Evolutionary conservation across 1,140 invertebrate genomes (phyloP), one percentile per base, ranked within the genome.

Genomic region (Drosophila malerkotliana): DNA sequence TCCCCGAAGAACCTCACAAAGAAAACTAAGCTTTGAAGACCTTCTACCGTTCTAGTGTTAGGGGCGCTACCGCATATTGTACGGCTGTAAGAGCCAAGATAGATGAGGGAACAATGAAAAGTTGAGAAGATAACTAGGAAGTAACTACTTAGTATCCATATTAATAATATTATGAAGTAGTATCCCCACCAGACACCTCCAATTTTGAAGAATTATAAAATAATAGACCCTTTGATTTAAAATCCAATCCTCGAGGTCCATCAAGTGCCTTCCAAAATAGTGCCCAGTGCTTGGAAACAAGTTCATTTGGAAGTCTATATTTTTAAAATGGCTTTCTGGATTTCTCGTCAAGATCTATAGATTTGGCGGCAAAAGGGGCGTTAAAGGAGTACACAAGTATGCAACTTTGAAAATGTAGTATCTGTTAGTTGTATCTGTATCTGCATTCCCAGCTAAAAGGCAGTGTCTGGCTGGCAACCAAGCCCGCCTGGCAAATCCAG

Each of bases 401-500:
- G 44, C 44, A 45, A 21, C 2, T 18, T 15, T 9, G 15, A 45
- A 45, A 45, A 45, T 18, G 44, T 45, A 45, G 41, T 47, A 47
- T 47, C 24, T 10, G 41, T 4, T 32, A n/a, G 3, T 6, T 28
- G 6, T 28, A 28, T 28, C 26, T 21, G 54, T 30, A 66, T 55
- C 53, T 41, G 66, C 45, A 34, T 56, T 34, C 60, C 47, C 26
- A 24, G 26, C 26, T 39, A 47, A 7, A 8, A 7, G 14, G 39
- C 12, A 10, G 15, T 45, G 21, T 2, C 21, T 21, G 21, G 21
- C 3, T 21, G 21, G 21, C 21, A 21, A 21, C 2, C 21, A 21
- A 21, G 44, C 32, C 41, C 53, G 52, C 15, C 18, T 76, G 62
- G 54, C 55, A 71, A 79, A 79, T 80, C 66, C 77, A 60, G 69